Percentiles rank a stretch among this genome's conserved stretches.
phyloP scores from a whole-genome alignment of 2,888 invertebrate species.

The Dorcus parallelipipedus region DNA sequence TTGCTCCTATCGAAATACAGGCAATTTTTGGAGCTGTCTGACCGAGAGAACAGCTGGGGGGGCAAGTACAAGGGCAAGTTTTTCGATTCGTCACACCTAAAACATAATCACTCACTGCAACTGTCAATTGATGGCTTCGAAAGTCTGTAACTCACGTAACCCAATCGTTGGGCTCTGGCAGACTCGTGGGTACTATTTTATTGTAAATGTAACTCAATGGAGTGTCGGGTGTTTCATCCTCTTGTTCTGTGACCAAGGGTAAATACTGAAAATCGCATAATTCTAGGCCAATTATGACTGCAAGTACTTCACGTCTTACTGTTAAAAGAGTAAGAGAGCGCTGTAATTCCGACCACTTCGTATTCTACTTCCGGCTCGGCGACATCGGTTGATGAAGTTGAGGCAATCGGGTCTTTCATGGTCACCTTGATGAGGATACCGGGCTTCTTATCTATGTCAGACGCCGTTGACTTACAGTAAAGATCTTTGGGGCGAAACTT shows the following conservation, averaged over 20 bases:
- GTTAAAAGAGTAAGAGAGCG: conserved; percentile 62
- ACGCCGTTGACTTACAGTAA: conserved; percentile 74
- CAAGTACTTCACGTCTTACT: conserved; percentile 49
- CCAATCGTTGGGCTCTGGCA: conserved; percentile 55
- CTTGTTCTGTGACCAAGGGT: conserved; percentile 58
- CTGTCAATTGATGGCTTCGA: neutral
- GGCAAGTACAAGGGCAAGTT: conserved; percentile 63
- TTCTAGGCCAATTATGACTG: conserved; percentile 51
- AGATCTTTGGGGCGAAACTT: conserved; percentile 78
- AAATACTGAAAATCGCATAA: conserved; percentile 91
- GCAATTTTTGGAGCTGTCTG: conserved; percentile 55
- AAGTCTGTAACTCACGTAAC: conserved; percentile 50
- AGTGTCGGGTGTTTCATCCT: conserved; percentile 40
- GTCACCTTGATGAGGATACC: conserved; percentile 71
- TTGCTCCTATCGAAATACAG: conserved; percentile 33
- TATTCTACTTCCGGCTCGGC: conserved; percentile 50
- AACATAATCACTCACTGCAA: conserved; percentile 2
- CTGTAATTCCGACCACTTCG: conserved; percentile 59
- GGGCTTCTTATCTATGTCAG: conserved; percentile 62
- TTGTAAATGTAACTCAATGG: conserved; percentile 61
- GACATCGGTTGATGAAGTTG: neutral
- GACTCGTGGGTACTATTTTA: conserved; percentile 57
- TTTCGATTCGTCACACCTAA: conserved; percentile 22
- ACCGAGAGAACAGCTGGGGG: conserved; percentile 76
- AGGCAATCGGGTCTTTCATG: conserved; percentile 36